Evolutionary conservation across 2,113 vertebrate genomes (phyloP), one percentile per base, ranked within the genome.

Genomic region (Neofelis nebulosa): DNA sequence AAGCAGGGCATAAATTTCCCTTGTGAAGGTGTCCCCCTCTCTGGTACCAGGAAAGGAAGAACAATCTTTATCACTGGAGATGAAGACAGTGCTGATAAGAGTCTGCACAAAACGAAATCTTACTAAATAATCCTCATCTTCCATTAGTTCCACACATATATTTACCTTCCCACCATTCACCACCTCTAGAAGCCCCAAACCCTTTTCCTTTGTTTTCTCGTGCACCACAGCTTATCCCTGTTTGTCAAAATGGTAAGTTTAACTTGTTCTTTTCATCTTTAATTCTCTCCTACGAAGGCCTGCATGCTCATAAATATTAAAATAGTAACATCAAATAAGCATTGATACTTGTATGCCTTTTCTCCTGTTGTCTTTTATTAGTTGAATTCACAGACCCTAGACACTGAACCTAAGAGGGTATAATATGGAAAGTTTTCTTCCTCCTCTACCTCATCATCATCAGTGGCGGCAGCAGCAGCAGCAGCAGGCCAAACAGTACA

Each of bases 401-500:
- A 38, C 7, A 2, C 93, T 6, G 66, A 63, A 33, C 29, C 3
- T 25, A 33, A 79, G 21, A 45, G 27, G 31, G 76, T 45, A 45
- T 45, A 38, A 23, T 7, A 10, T 12, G 27, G 41, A 38, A 29
- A 1, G 7, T 3, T 6, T 4, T 8, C 25, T 61, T 33, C 38
- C 13, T 27, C 11, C 33, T 68, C 52, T 13, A 5, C 4, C 0
- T 18, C 1, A 2, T 76, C 13, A 3, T 3, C 31, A 12, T 4
- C 1, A 2, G 0, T 12, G 5, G 61, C 45, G 27, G 16, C 76
- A 12, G 84, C 0, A 5, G 12, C 27, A 45, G 29, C 41, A 69
- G 33, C 18, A 18, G 55, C 55, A 4, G 16, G 33, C 38, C 15
- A 45, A 1, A 4, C n/a, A 13, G n/a, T 16, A n/a, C 63, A 45